phyloP scores from a whole-genome alignment of 1,140 invertebrate species.

The Drosophila mauritiana region DNA sequence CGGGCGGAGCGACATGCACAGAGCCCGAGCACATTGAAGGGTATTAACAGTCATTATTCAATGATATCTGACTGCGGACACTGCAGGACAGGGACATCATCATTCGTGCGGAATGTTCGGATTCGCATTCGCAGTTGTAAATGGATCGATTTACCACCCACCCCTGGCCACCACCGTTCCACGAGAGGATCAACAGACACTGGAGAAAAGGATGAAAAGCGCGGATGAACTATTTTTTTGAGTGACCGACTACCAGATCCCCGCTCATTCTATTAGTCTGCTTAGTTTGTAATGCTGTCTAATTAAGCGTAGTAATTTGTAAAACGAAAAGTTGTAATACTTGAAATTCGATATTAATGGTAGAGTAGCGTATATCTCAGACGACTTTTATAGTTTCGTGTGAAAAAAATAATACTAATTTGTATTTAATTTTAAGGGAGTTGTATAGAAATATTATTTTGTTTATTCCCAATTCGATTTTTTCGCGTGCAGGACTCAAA shows the following conservation, averaged over 20 bases:
- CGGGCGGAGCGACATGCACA: conserved; percentile 16
- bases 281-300: too few relatives aligned
- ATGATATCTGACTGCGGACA: conserved; percentile 84
- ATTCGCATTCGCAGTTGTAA: conserved; percentile 49
- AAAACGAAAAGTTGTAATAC: too few relatives aligned
- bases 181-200: conserved; percentile 66
- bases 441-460: too few relatives aligned
- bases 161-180: conserved; percentile 1
- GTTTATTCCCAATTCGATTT: not conserved
- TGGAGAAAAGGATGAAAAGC: not conserved
- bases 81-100: conserved; percentile 79
- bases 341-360: too few relatives aligned
- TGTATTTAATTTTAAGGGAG: too few relatives aligned
- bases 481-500: conserved; percentile 11
- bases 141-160: conserved; percentile 70
- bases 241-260: too few relatives aligned
- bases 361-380: too few relatives aligned
- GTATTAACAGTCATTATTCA: conserved; percentile 85
- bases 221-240: not conserved
- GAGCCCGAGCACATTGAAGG: conserved; percentile 74
- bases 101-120: conserved; percentile 75
- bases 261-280: too few relatives aligned
- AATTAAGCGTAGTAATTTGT: too few relatives aligned
- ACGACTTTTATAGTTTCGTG: too few relatives aligned
- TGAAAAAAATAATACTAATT: too few relatives aligned